Base-by-base conservation (phyloP, 2,888 invertebrate genomes). In the Stenolophus ochropezus region DNA sequence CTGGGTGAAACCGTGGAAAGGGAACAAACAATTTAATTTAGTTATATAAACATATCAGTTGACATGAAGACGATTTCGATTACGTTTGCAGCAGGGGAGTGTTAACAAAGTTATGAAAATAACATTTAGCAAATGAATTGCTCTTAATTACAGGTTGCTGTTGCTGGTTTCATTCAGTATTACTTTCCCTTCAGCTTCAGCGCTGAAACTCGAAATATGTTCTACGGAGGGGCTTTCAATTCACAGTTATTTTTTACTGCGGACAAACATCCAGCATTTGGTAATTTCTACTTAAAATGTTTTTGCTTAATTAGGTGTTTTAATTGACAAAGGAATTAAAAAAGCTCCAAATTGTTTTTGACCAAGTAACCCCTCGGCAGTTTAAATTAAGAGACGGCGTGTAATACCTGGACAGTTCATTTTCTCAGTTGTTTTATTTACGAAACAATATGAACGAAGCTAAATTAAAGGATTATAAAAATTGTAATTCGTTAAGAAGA, bases 31-130 rank as follows among this genome's bases (percentile, higher is more conserved):
- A 51, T 16, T 51, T 51, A 51, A 51, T 51, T 51, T 51, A 11
- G 8, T 42, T 11, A 0, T 42, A 8, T 6, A 11, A 61, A 25
- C 25, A 25, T 23, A 61, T 61, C 61, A 61, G 23, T 61, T 61
- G 23, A n/a, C 25, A 61, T 61, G 61, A 14, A 23, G 14, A 61
- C 23, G 25, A 61, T 58, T 23, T 20, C 23, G 8, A 6, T 11
- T 23, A 23, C 58, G 23, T 61, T 61, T 61, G 2, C 23, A 25
- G n/a, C 61, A 21, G 23, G 58, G 25, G 25, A 14, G 23, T 23
- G 61, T 23, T 61, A 71, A 71, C 71, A 71, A 71, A 71, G 71
- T 71, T 71, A 71, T 71, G 71, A 71, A 71, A 71, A 71, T 71
- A 71, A 71, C 71, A 71, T 71, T 71, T 71, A 20, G 20, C 71